Base-by-base conservation (phyloP, 2,888 invertebrate genomes). In the Tyria jacobaeae region DNA sequence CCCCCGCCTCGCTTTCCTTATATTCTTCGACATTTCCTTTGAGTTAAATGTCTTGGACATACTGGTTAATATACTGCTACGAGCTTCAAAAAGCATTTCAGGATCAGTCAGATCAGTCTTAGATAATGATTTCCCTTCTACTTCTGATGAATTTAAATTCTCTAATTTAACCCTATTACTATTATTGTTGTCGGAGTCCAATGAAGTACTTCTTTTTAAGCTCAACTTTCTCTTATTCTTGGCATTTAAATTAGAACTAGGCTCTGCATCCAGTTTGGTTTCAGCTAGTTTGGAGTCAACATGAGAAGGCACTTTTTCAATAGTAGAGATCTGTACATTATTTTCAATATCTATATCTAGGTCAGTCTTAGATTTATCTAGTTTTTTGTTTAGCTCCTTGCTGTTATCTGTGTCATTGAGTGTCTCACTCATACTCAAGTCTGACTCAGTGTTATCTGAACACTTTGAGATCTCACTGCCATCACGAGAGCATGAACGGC, bases 101-200 rank as follows among this genome's bases (percentile, higher is more conserved):
- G 94, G 88, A 84, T 92, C 95, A 95, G 95, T 95, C 88, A 94
- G 88, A 85, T 92, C 95, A 95, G 95, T 95, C 88, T 95, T 95
- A 86, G 94, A 89, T 81, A 94, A 85, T 79, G 94, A 88, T 89
- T 95, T 95, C 84, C 95, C 95, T 80, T 95, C 94, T 81, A 95
- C 89, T 79, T 95, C 95, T 73, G 90, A 84, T 85, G 91, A 80
- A 86, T 89, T 89, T 84, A 92, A 88, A 87, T 88, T 88, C 64
- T 90, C 92, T 90, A 93, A 87, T 84, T 89, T 92, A 79, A 85
- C 58, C 82, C 90, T 93, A 93, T 94, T 92, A 91, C 92, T 91
- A 91, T 94, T 94, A 92, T 94, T 94, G 93, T 94, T 94, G 88
- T 94, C 94, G 48, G 94, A 92, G 83, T 94, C 94, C 88, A 94